Conservation (phyloP, 2,888 invertebrate genomes). For the Pandemis cinnamomeana region DNA sequence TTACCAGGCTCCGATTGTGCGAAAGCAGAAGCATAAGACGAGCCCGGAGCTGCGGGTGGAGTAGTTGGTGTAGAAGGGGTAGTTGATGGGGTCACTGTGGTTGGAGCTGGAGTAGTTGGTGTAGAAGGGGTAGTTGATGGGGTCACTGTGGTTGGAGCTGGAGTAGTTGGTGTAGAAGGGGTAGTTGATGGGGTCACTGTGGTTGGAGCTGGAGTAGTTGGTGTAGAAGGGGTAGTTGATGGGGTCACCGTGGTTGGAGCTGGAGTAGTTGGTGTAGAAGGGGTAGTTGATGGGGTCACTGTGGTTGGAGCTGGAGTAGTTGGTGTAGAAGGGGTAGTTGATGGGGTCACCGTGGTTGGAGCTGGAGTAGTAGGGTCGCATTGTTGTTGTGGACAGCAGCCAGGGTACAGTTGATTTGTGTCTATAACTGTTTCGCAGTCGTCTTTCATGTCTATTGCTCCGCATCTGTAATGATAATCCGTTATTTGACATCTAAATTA, state of each 20-base stretch:
- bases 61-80: neutral
- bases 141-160: neutral
- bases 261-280: too few species aligned
- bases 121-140: neutral
- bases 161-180: neutral
- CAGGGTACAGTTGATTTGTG: neutral
- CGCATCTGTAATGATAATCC: constrained; percentile 1
- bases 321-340: neutral
- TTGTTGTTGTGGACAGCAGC: constrained; percentile 2
- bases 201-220: too few species aligned
- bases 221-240: too few species aligned
- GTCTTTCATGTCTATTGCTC: neutral
- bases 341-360: neutral
- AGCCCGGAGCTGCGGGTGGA: neutral
- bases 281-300: too few species aligned
- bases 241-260: too few species aligned
- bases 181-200: neutral
- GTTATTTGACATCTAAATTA: too few species aligned
- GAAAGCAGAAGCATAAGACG: neutral
- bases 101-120: constrained; percentile 3
- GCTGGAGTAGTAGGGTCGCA: constrained; percentile 8
- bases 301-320: neutral
- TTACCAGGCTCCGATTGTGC: neutral
- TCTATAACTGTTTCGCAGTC: neutral
- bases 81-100: neutral